Evolutionary conservation across 1,140 invertebrate genomes (phyloP), one percentile per base, ranked within the genome.

Genomic region (Pemphigus obesinymphae): DNA sequence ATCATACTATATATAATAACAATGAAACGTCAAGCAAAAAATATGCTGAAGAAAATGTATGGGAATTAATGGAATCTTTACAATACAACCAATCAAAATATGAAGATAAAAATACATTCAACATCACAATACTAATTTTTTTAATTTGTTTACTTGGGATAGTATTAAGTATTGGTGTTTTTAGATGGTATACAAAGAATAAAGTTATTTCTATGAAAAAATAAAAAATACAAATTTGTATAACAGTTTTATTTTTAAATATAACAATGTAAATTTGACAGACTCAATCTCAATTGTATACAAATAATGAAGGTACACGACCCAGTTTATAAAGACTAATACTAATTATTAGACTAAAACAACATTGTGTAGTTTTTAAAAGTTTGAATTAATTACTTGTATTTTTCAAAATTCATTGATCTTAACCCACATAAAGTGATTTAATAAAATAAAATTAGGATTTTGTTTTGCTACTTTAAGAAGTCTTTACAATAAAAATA

Each of bases 11-110:
- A 0, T n/a, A 48, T 31, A 8, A 31, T n/a, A 7, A 48, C 31
- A 8, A 73, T 11, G 29, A 50, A 31, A 50, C 17, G 11, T 31
- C 70, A 4, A 73, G 10, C 3, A 76, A 20, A 26, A 53, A 75
- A 23, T 31, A 75, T 34, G n/a, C 11, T 7, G 73, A 78, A 37
- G 55, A 61, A 63, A 80, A 80, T 45, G 45, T 26, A 11, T 80
- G 53, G 55, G 23, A 61, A 61, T 50, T 80, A 61, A 63, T 80
- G n/a, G 55, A 80, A 80, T 61, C 55, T 40, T 23, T 63, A 13
- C 55, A 26, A 61, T 80, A 43, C 31, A 76, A 11, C 37, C 55
- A 58, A 23, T 40, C 55, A 20, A 61, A 23, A 3, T 2, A 40
- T 43, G 6, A 23, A 40, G 50, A 37, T 78, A 37, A 7, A 6